Evolutionary conservation across 2,888 invertebrate species (phyloP).

Genomic region (Agonopterix arenella): DNA sequence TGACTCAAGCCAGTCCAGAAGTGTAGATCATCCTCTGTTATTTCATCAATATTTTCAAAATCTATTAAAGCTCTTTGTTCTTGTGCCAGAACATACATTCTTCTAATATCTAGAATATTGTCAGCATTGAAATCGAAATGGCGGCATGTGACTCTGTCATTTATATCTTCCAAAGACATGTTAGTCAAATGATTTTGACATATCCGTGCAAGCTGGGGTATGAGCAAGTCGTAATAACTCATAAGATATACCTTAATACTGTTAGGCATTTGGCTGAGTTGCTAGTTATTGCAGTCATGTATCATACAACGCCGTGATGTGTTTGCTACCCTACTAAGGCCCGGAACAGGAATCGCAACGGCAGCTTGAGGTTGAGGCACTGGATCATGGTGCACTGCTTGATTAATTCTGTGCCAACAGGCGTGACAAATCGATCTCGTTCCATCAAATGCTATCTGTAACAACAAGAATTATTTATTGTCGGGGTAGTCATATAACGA

Average conservation of each 20-base stretch:
- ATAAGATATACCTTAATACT: conserved; percentile 1
- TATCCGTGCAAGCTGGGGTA: conserved; percentile 7
- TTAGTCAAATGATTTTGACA: conserved; percentile 3
- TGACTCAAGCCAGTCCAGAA: too few relatives aligned
- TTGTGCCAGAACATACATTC: background rate
- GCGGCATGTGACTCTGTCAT: background rate
- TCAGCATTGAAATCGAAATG: conserved; percentile 1
- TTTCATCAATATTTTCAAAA: background rate
- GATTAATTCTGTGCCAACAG: conserved; percentile 12
- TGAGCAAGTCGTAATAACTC: conserved; percentile 4
- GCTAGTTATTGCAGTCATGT: background rate
- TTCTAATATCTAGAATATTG: background rate
- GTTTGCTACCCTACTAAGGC: background rate
- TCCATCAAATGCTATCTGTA: conserved; percentile 14
- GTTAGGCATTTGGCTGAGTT: background rate
- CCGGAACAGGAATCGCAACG: conserved; percentile 1
- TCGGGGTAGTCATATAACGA: too few relatives aligned
- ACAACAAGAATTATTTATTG: background rate
- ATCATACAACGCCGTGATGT: conserved; percentile 1
- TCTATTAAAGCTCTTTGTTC: background rate
- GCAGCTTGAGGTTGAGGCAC: conserved; percentile 5
- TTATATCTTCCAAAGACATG: conserved; percentile 2
- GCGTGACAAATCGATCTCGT: conserved; percentile 12
- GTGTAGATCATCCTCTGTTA: too few relatives aligned
- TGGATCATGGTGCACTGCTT: conserved; percentile 7